Evolutionary conservation across 2,797 vertebrate genomes (phyloP), one percentile per base, ranked within the genome.

Genomic region (Acanthurus leucopareius): DNA sequence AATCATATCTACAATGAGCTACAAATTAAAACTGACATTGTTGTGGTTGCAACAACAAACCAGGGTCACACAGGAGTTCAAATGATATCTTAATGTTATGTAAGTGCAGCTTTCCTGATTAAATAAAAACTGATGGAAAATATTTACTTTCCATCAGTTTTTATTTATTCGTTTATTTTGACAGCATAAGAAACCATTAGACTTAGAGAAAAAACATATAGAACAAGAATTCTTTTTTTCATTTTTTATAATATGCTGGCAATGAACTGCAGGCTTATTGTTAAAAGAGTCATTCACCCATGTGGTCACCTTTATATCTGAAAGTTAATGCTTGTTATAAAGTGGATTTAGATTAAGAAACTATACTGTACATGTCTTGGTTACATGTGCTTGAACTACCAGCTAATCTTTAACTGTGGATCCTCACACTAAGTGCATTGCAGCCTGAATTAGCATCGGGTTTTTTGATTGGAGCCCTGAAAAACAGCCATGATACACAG

Each of bases 1-100:
- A 82, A 78, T 80, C 20, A 49, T 28, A 84, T 79, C 67, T 52
- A 61, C 76, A 86, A 44, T 79, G 69, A 81, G 56, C 47, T 66
- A 58, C 47, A 63, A 75, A 86, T 86, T 72, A 65, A 84, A 53
- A 32, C 11, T 35, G 68, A 62, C 69, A 63, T 56, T 61, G 58
- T 65, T 82, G 16, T 48, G 38, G 32, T 72, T 63, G 35, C 67
- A 32, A 15, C 63, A 74, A 79, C 22, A 73, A 56, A 52, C 53
- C 45, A 28, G 19, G 51, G 48, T 69, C n/a, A 16, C 15, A 42
- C 17, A 42, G 57, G 47, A 66, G 61, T 78, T 72, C n/a, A 47
- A n/a, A 67, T 63, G 62, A 49, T 6, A 35, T 35, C 22, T 15
- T 9, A 58, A 1, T 69, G 28, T 59, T 28, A 11, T 56, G 40